Evolutionary conservation across 2,113 vertebrate species (phyloP).

Genomic region (Mellivora capensis): DNA sequence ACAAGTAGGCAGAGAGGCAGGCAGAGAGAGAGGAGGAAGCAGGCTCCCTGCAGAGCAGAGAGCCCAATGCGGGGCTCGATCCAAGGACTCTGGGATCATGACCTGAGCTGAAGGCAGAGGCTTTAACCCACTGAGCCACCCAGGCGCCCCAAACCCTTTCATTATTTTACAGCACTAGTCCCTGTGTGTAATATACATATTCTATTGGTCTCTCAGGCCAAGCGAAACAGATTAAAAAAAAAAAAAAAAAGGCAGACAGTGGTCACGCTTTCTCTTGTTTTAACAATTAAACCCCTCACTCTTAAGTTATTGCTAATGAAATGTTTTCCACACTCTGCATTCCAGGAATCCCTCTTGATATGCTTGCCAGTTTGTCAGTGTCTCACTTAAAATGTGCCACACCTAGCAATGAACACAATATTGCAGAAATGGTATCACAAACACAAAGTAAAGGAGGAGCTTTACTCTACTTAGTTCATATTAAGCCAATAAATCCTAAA

Average conservation of each 20-base stretch:
- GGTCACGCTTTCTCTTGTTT: neutral
- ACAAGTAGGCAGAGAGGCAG: too few species aligned
- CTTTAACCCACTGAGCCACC: too few species aligned
- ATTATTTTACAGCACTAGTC: neutral
- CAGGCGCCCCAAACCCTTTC: neutral
- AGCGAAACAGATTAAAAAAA: neutral
- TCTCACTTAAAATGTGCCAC: slow-evolving; percentile 27
- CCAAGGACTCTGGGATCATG: too few species aligned
- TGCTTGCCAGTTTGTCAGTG: neutral
- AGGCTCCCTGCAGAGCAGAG: too few species aligned
- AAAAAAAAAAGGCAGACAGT: neutral
- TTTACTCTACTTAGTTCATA: neutral
- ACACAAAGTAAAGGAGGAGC: neutral
- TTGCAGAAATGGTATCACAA: neutral
- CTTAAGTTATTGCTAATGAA: neutral
- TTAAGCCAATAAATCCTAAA: neutral
- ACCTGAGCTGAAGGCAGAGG: too few species aligned
- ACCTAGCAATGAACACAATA: neutral
- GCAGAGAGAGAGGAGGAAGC: too few species aligned
- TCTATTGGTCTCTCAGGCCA: neutral
- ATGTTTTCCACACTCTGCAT: neutral
- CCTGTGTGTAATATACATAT: neutral
- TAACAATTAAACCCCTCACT: neutral
- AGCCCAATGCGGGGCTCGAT: too few species aligned
- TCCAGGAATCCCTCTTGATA: neutral